phyloP scores from a whole-genome alignment of 2,888 invertebrate species.

The Habrosyne pyritoides region DNA sequence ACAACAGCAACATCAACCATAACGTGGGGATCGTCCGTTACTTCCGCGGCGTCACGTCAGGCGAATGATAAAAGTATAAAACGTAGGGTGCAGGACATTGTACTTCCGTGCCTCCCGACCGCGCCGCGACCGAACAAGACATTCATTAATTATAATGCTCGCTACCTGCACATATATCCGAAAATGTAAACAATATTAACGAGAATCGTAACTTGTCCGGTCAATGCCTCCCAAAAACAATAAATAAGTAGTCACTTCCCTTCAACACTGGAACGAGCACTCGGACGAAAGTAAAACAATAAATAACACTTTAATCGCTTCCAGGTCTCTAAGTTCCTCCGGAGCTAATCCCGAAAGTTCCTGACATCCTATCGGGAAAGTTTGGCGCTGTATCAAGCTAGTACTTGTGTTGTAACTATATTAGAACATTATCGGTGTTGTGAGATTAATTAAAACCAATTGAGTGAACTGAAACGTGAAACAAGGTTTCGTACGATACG shows the following conservation, averaged over 20 bases:
- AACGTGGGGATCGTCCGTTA: constrained; percentile 49
- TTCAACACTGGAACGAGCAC: constrained; percentile 35
- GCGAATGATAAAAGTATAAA: constrained; percentile 50
- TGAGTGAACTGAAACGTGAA: constrained; percentile 27
- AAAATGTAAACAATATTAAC: neutral
- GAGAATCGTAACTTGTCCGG: constrained; percentile 25
- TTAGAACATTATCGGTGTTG: constrained; percentile 19
- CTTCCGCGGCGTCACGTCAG: constrained; percentile 53
- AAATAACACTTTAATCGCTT: constrained; percentile 57
- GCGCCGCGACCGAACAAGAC: neutral
- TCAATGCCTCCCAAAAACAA: constrained; percentile 26
- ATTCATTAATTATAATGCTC: neutral
- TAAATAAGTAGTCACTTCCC: constrained; percentile 7
- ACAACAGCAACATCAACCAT: constrained; percentile 48
- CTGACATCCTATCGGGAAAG: constrained; percentile 40
- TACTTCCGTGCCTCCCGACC: constrained; percentile 55
- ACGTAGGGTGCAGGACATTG: constrained; percentile 67
- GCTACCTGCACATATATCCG: neutral
- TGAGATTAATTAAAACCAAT: constrained; percentile 27
- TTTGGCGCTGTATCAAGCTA: constrained; percentile 26
- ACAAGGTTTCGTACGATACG: constrained; percentile 16
- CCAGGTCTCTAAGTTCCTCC: constrained; percentile 49
- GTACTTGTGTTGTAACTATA: constrained; percentile 14
- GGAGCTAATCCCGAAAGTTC: constrained; percentile 48
- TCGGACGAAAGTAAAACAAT: constrained; percentile 36